Percentiles rank a stretch among this genome's conserved stretches.
Evolutionary conservation across 2,113 vertebrate genomes (phyloP).

Genomic region (Thamnophis sirtalis): DNA sequence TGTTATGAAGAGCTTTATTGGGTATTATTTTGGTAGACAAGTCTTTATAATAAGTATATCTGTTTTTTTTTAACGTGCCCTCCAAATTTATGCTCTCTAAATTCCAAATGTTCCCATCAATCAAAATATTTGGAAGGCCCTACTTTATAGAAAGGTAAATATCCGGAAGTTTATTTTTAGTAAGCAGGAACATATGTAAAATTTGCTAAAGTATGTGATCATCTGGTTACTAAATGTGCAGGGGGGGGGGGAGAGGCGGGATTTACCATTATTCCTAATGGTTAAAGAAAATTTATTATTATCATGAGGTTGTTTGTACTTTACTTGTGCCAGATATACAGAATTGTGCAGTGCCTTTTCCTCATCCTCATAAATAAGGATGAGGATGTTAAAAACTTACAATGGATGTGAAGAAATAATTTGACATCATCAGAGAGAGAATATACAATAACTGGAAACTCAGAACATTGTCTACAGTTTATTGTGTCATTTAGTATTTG

Average conservation of each 20-base stretch:
- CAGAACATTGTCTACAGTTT: conserved; percentile 23
- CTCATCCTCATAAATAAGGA: neutral
- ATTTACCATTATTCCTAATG: neutral
- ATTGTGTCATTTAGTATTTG: conserved; percentile 36
- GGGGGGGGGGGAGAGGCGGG: neutral
- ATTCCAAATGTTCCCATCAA: neutral
- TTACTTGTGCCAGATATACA: conserved; percentile 17
- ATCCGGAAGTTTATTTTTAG: neutral
- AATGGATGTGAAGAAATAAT: conserved; percentile 30
- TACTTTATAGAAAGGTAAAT: neutral
- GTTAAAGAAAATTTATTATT: neutral
- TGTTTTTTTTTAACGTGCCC: neutral
- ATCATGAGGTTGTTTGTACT: conserved; percentile 9
- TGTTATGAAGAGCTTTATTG: neutral
- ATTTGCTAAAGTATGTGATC: conserved; percentile 21
- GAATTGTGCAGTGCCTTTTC: conserved; percentile 19
- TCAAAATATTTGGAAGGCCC: neutral
- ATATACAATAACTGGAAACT: conserved; percentile 40
- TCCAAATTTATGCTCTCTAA: neutral
- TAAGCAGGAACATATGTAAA: neutral
- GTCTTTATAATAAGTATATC: neutral
- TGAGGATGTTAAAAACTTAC: conserved; percentile 30
- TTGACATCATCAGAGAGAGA: neutral
- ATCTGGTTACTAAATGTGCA: neutral
- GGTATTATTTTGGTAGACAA: neutral